These are phyloP conservation scores for Mystacides longicornis DNA, from an alignment of 2,888 invertebrate species.

Conservation along the genomic window DNA sequence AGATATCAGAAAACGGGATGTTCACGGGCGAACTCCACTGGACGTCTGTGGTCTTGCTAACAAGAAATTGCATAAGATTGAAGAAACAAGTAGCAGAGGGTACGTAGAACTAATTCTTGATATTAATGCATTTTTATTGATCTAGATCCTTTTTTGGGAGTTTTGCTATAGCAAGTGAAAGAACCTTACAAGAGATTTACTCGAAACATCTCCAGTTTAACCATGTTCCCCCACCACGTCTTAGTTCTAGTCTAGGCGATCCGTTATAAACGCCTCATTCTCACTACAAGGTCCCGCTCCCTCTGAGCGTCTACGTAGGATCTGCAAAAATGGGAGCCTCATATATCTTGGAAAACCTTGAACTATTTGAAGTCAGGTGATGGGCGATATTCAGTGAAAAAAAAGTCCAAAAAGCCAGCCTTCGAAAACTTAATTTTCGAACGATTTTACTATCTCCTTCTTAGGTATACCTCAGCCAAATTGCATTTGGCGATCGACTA, in stretches of 20 bases:
- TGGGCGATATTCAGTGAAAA: no score
- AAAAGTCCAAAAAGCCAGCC: no score
- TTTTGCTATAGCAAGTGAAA: no score
- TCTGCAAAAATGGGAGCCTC: background rate
- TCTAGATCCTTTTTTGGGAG: no score
- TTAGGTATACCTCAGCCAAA: no score
- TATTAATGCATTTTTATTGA: no score
- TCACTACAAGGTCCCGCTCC: background rate
- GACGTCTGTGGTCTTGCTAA: constrained; percentile 43
- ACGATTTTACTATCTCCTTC: no score
- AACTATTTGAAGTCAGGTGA: background rate
- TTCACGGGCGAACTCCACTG: constrained; percentile 41
- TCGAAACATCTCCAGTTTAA: background rate
- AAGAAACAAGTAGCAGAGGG: constrained; percentile 2
- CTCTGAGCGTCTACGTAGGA: background rate
- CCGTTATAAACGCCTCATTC: no score
- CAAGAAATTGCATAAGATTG: background rate
- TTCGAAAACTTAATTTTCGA: no score
- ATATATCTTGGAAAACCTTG: background rate
- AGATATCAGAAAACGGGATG: constrained; percentile 40
- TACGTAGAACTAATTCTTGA: background rate
- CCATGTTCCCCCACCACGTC: background rate
- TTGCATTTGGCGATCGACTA: no score
- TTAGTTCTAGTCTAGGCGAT: background rate
- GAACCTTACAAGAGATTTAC: background rate